These are phyloP conservation scores for Sorex fumeus DNA, from an alignment of 2,113 vertebrate genomes.

Conservation along the genomic window DNA sequence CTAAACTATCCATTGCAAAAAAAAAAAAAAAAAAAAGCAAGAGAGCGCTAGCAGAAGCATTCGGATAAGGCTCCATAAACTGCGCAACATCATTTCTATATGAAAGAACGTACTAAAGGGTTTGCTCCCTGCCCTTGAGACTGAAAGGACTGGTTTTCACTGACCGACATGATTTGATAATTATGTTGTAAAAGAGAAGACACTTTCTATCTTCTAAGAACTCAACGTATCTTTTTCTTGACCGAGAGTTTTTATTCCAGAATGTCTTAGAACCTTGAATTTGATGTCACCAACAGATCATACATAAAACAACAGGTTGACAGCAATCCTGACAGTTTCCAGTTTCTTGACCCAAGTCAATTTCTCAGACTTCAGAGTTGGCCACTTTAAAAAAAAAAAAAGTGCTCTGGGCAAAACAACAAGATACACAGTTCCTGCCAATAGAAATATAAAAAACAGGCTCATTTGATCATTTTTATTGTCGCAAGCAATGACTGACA, in stretches of 20 bases:
- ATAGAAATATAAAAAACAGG: constrained; percentile 77
- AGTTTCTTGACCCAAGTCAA: constrained; percentile 69
- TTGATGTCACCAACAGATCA: neutral
- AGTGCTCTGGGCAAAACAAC: constrained; percentile 68
- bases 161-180: constrained; percentile 13
- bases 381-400: constrained; percentile 10
- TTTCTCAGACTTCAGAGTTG: constrained; percentile 70
- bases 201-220: constrained; percentile 36
- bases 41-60: neutral
- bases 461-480: constrained; percentile 79
- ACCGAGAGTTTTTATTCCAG: constrained; percentile 41
- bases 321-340: neutral
- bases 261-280: constrained; percentile 55
- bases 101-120: constrained; percentile 2
- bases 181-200: neutral
- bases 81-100: constrained; percentile 13
- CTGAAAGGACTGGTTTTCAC: constrained; percentile 57
- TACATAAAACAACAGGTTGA: constrained; percentile 24
- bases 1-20: neutral
- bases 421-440: constrained; percentile 64
- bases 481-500: constrained; percentile 69
- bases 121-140: constrained; percentile 44
- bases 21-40: no score
- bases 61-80: constrained; percentile 18
- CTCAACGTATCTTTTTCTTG: neutral